Evolutionary conservation across 1,140 invertebrate species (phyloP).

Genomic region (Leptinotarsa undecemlineata): DNA sequence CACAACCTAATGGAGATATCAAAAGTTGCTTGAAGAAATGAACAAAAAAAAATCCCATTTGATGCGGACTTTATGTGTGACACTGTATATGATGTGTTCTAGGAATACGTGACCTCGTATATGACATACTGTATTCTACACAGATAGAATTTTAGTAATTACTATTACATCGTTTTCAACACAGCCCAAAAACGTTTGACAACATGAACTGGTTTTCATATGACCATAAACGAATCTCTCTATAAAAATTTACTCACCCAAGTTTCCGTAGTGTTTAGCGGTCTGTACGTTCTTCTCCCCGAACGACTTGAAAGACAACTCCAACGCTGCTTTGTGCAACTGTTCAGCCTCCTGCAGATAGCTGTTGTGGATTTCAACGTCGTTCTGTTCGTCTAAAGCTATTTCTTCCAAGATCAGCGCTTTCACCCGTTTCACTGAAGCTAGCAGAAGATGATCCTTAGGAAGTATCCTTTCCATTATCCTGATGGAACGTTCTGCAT

Average conservation of each 20-base stretch:
- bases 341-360: constrained; percentile 76
- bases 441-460: constrained; percentile 79
- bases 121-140: too few species aligned
- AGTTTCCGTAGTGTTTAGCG: constrained; percentile 92
- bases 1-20: too few species aligned
- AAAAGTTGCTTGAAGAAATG: too few species aligned
- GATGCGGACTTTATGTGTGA: too few species aligned
- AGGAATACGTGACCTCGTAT: too few species aligned
- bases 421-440: constrained; percentile 87
- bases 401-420: constrained; percentile 92
- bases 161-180: too few species aligned
- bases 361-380: constrained; percentile 55
- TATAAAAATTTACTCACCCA: constrained; percentile 62
- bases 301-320: constrained; percentile 76
- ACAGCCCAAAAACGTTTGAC: too few species aligned
- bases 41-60: too few species aligned
- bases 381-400: constrained; percentile 71
- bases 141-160: too few species aligned
- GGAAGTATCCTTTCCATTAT: constrained; percentile 81
- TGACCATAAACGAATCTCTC: too few species aligned
- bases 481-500: constrained; percentile 80
- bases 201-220: too few species aligned
- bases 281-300: constrained; percentile 93
- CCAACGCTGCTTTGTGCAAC: constrained; percentile 79
- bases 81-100: too few species aligned